Conservation (phyloP, 2,888 invertebrate genomes). For the Eulithis testata region DNA sequence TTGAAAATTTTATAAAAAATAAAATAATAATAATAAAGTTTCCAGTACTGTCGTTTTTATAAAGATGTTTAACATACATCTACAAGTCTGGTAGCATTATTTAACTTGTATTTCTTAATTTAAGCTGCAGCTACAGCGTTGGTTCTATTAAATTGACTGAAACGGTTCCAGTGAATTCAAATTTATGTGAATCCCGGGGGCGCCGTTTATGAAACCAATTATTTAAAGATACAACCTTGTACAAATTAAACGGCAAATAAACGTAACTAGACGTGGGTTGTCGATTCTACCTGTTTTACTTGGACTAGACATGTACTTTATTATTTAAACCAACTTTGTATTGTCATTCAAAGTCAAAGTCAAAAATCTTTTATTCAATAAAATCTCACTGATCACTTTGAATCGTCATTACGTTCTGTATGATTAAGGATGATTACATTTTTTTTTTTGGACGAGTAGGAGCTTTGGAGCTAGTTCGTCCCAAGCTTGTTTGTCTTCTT, state of each 20-base stretch:
- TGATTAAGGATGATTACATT: no score
- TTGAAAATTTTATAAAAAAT: no score
- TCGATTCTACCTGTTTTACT: constrained; percentile 9
- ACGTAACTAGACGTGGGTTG: constrained; percentile 17
- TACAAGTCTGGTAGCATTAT: constrained; percentile 21
- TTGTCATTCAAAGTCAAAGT: no score
- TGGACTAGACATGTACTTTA: not conserved
- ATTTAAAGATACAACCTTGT: constrained; percentile 47
- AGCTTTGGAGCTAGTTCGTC: no score
- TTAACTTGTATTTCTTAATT: constrained; percentile 38
- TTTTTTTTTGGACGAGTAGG: no score
- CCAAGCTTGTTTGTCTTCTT: no score
- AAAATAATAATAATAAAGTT: no score
- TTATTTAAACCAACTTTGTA: no score
- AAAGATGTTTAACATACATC: not conserved
- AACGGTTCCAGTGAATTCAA: constrained; percentile 49
- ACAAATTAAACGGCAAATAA: constrained; percentile 32
- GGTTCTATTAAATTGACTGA: constrained; percentile 40
- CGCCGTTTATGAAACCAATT: constrained; percentile 50
- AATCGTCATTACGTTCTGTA: no score
- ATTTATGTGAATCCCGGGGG: constrained; percentile 49
- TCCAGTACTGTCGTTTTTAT: not conserved
- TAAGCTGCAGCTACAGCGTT: constrained; percentile 34
- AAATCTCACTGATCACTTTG: no score
- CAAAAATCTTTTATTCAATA: no score